Evolutionary conservation across 2,888 invertebrate species (phyloP).

Genomic region (Ochropleura plecta): DNA sequence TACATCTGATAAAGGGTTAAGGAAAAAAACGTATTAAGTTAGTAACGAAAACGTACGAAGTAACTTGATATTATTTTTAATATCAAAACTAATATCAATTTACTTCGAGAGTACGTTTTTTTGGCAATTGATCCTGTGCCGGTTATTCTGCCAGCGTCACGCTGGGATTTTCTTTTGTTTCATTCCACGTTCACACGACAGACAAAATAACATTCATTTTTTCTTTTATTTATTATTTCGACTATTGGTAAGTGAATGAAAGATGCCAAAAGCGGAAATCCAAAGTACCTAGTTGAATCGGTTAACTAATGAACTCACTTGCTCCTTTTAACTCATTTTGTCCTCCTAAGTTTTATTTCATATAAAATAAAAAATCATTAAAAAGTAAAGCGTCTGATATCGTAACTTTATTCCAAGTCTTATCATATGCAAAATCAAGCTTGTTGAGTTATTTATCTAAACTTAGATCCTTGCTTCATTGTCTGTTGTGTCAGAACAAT

Average conservation of each 20-base stretch:
- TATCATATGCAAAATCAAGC: slow-evolving; percentile 40
- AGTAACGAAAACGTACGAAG: no score
- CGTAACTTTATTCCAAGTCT: slow-evolving; percentile 23
- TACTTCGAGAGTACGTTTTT: background rate
- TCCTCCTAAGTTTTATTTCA: background rate
- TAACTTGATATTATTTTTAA: no score
- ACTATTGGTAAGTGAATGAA: background rate
- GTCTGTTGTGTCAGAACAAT: slow-evolving; percentile 37
- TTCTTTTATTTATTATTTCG: background rate
- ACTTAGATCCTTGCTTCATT: slow-evolving; percentile 26
- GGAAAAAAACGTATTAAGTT: no score
- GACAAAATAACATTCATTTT: background rate
- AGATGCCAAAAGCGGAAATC: background rate
- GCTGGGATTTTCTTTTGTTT: background rate
- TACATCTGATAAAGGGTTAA: slow-evolving; percentile 10
- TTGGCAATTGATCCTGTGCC: background rate
- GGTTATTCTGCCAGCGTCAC: background rate
- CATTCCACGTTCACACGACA: background rate
- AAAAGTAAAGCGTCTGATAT: background rate
- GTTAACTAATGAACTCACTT: background rate
- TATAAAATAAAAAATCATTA: background rate
- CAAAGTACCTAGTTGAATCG: background rate
- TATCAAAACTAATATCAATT: background rate
- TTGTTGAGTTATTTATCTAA: slow-evolving; percentile 41
- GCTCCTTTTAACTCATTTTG: background rate